These are phyloP conservation scores for Alloplasta piceator DNA, from an alignment of 2,888 invertebrate genomes.

Conservation along the genomic window DNA sequence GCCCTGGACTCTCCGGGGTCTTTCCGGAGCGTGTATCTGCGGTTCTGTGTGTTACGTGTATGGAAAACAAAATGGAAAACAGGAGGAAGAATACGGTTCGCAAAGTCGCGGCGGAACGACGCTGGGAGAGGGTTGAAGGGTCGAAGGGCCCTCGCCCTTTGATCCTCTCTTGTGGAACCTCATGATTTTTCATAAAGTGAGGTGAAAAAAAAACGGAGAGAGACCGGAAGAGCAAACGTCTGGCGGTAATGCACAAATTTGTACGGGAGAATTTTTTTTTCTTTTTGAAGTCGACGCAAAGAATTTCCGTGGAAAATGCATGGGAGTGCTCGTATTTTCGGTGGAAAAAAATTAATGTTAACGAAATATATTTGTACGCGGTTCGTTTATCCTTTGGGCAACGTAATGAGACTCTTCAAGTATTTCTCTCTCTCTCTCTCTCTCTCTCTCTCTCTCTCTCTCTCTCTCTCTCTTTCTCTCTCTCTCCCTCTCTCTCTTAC, in stretches of 20 bases:
- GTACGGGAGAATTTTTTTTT: neutral
- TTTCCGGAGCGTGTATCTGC: neutral
- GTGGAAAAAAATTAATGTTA: neutral
- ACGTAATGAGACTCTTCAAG: neutral
- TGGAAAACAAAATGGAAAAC: constrained; percentile 53
- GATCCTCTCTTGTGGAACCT: constrained; percentile 36
- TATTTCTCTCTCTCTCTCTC: neutral
- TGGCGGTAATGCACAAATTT: constrained; percentile 22
- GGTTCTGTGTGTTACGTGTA: constrained; percentile 14
- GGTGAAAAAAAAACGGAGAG: neutral
- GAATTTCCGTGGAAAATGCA: neutral
- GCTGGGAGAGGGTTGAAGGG: constrained; percentile 1
- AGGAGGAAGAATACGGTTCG: constrained; percentile 10
- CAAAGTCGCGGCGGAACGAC: neutral
- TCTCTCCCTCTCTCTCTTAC: constrained; percentile 5
- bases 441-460: no score
- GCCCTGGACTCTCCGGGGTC: constrained; percentile 1
- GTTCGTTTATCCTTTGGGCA: neutral
- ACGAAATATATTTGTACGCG: neutral
- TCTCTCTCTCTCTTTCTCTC: no score
- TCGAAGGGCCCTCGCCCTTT: constrained; percentile 34
- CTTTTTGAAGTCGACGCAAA: no score
- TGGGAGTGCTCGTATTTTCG: neutral
- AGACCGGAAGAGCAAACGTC: neutral
- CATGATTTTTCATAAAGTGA: constrained; percentile 51